Base-by-base conservation (phyloP, 1,140 invertebrate genomes). In the Drosophila miranda region DNA sequence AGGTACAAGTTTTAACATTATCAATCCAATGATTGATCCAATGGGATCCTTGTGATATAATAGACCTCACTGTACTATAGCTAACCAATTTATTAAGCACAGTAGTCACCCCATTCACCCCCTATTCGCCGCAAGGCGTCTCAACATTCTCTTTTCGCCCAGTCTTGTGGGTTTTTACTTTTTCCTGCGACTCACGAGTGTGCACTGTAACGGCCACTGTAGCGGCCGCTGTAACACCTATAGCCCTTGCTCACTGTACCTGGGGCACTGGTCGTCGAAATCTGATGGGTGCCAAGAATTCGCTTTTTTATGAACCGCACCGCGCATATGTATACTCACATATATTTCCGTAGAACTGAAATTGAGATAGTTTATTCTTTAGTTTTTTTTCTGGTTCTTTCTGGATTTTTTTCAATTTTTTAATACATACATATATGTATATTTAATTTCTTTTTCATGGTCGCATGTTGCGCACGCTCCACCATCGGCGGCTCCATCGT, bases 381-480 rank as follows among this genome's bases (percentile, higher is more conserved):
- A 28, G 30, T 38, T 23, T 64, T 57, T 63, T 51, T 43, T 38
- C 34, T 26, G n/a, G 11, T 57, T 53, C 9, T 51, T 28, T 59
- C 16, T 38, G 46, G 48, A 60, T 56, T 41, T 7, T 54, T 28
- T 26, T 26, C 0, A 26, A 26, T 26, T 14, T 16, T 45, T 3
- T 28, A 50, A 53, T 48, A 59, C 53, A 41, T 59, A 74, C 41
- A 49, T 44, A 74, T 73, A 57, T 61, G 45, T 70, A 61, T 61
- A 51, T 74, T 74, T 74, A 66, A 74, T 74, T 74, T 74, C 60
- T 54, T 74, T 75, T 75, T 75, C 72, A 75, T 75, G 72, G 72
- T 60, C 72, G 56, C 54, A 67, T 68, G 71, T 75, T 59, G 72
- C 72, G 72, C 62, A 75, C 67, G 58, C 55, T 68, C 64, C 49